Evolutionary conservation across 1,140 invertebrate species (phyloP), one percentile per base, ranked within the genome.

Genomic region (Diorhabda elongata): DNA sequence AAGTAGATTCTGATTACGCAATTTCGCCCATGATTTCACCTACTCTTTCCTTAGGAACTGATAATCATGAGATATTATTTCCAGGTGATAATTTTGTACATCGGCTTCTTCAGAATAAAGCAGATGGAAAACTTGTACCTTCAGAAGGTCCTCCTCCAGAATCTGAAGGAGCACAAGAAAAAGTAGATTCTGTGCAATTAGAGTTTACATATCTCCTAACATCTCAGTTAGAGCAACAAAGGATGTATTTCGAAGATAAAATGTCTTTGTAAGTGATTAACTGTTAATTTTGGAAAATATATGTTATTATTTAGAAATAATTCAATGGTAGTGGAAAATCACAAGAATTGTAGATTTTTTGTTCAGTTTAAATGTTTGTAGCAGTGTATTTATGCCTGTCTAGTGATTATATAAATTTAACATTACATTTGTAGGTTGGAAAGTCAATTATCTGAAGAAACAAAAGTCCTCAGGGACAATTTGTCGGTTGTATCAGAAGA

Each of bases 171-270:
- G 77, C 84, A 3, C 92, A 95, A 73, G 95, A 97, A 74, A 98
- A 98, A 84, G 85, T 97, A 26, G 95, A 98, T 82, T 91, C 93
- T 0, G 89, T 98, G 59, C 95, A 97, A 79, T 82, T 98, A 67
- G 96, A 99, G 85, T 99, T 98, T 77, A 97, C 96, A 0, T 98
- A 98, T 84, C 85, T 98, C 61, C 83, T 99, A n/a, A 98, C 96
- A 5, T 95, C 93, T 61, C 98, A 99, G 81, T 84, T 99, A 11
- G 97, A 99, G 80, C 91, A 92, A 9, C 98, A 99, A 80, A 84
- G 97, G 7, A 86, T 90, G 59, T 97, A 94, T 82, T 99, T 95
- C 82, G 96, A 98, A 82, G 92, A 96, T 64, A 89, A 87, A 74
- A 84, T 98, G 44, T 82, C 83, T 61, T 82, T 87, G 75, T 84